These are phyloP conservation scores for Armadillidium nasatum DNA, from an alignment of 1,140 invertebrate species.

Conservation along the genomic window DNA sequence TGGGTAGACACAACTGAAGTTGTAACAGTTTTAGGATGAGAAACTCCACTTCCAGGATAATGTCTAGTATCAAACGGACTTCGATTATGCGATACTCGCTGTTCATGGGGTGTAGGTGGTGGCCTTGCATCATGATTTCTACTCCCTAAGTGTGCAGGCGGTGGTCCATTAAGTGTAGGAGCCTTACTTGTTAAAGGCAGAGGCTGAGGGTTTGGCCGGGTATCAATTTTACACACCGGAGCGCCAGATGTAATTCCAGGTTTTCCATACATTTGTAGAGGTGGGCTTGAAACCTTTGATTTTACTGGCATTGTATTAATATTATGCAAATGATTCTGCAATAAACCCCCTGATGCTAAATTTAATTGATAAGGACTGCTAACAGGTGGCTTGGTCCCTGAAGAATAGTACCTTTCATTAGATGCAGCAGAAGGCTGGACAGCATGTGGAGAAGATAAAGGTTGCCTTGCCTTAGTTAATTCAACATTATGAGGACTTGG, in stretches of 20 bases:
- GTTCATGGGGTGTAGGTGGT: conserved; percentile 44
- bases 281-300: conserved; percentile 70
- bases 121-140: conserved; percentile 27
- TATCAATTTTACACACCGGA: conserved; percentile 56
- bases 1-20: conserved; percentile 46
- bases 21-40: conserved; percentile 42
- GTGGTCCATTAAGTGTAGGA: conserved; percentile 55
- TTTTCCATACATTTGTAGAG: conserved; percentile 71
- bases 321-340: conserved; percentile 42
- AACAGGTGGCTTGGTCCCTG: conserved; percentile 29
- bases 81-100: conserved; percentile 56
- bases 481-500: conserved; percentile 36
- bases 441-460: conserved; percentile 48
- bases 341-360: conserved; percentile 34
- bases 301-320: conserved; percentile 50
- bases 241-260: conserved; percentile 61
- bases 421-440: conserved; percentile 47
- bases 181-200: conserved; percentile 64
- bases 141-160: conserved; percentile 46
- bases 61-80: conserved; percentile 44
- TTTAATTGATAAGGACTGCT: conserved; percentile 34
- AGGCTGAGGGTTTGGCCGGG: conserved; percentile 48
- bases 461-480: conserved; percentile 46
- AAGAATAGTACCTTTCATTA: conserved; percentile 37
- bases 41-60: conserved; percentile 47